Evolutionary conservation across 2,888 invertebrate species (phyloP).

Genomic region (Auanema freiburgensis): DNA sequence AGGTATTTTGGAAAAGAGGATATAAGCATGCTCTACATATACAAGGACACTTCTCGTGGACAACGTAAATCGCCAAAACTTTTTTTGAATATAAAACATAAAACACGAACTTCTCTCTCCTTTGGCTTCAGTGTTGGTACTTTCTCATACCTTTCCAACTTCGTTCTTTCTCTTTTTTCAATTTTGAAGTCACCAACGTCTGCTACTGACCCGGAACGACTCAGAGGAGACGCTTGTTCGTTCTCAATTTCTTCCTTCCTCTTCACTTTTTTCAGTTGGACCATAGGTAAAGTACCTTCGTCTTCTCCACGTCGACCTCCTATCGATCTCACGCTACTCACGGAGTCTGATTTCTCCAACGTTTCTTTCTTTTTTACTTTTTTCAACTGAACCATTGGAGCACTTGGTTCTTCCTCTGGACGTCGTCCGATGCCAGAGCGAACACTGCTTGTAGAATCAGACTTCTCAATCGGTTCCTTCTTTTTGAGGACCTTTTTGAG

Average conservation of each 20-base stretch:
- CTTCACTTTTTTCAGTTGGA: conserved; percentile 39
- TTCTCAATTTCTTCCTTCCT: conserved; percentile 31
- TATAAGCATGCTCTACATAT: background rate
- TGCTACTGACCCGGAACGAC: conserved; percentile 20
- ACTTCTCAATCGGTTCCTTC: conserved; percentile 31
- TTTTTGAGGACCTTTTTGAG: conserved; percentile 48
- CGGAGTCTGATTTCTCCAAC: conserved; percentile 35
- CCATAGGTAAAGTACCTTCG: conserved; percentile 16
- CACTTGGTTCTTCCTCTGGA: conserved; percentile 14
- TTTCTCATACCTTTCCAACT: conserved; percentile 39
- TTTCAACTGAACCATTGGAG: conserved; percentile 48
- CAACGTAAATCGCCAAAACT: background rate
- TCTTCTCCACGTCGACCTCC: conserved; percentile 18
- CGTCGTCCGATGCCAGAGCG: conserved; percentile 10
- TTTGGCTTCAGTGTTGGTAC: conserved; percentile 18
- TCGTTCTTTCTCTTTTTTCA: conserved; percentile 40
- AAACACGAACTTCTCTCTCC: conserved; percentile 10
- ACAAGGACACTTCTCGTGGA: too few relatives aligned
- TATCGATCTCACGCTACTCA: conserved; percentile 30
- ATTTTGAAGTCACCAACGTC: conserved; percentile 30
- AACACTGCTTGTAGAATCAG: conserved; percentile 39
- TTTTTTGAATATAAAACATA: conserved; percentile 7
- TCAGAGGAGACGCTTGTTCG: conserved; percentile 13
- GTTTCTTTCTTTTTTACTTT: conserved; percentile 48
- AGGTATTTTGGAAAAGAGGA: background rate